Evolutionary conservation across 2,113 vertebrate genomes (phyloP).

Genomic region (Pogonocichla stellata): DNA sequence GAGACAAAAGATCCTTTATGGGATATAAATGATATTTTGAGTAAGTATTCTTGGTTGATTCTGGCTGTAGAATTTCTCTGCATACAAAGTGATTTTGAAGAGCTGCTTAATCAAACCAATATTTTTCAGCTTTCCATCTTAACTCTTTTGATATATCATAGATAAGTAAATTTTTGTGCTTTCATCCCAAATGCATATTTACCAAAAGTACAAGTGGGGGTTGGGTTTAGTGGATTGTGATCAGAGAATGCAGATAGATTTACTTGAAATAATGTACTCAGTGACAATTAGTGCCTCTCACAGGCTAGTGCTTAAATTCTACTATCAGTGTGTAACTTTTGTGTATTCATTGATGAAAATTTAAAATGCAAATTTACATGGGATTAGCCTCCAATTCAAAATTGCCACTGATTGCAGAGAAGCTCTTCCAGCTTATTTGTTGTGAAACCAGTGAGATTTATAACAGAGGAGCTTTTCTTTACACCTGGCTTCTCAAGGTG

Average conservation of each 20-base stretch:
- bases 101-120: conserved; percentile 52
- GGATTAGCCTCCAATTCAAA: neutral
- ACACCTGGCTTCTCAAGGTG: neutral
- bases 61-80: conserved; percentile 39
- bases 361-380: neutral
- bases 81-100: conserved; percentile 58
- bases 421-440: neutral
- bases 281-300: neutral
- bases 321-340: neutral
- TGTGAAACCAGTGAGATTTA: neutral
- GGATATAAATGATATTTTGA: conserved; percentile 46
- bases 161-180: neutral
- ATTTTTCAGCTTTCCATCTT: conserved; percentile 35
- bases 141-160: neutral
- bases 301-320: neutral
- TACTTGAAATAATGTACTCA: neutral
- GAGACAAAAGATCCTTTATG: conserved; percentile 53
- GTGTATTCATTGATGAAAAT: neutral
- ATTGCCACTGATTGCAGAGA: neutral
- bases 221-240: neutral
- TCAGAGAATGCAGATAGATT: neutral
- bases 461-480: neutral
- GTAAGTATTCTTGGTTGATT: conserved; percentile 52
- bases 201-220: neutral
- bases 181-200: neutral